These are phyloP conservation scores for Euthynnus affinis DNA, from an alignment of 2,797 vertebrate species.

Conservation along the genomic window DNA sequence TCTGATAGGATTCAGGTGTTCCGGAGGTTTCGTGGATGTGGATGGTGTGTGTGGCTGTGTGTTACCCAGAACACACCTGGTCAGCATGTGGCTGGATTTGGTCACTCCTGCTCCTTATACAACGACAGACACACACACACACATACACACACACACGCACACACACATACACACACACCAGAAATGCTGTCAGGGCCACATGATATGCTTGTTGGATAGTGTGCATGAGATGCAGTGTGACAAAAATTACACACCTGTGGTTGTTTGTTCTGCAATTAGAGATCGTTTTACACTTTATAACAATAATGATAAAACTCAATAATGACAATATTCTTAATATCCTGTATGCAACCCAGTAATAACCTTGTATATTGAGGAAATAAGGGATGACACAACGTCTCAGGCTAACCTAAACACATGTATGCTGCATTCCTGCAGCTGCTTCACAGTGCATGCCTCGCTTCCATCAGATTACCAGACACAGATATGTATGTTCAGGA, in stretches of 20 bases:
- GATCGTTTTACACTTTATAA: no score
- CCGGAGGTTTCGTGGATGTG: background rate
- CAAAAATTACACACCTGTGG: no score
- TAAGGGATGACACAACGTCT: background rate
- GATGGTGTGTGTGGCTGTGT: slow-evolving; percentile 12
- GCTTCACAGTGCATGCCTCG: no score
- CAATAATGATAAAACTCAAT: no score
- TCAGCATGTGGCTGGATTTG: slow-evolving; percentile 32
- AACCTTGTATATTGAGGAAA: background rate
- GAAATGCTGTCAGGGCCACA: background rate
- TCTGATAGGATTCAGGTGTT: slow-evolving; percentile 45
- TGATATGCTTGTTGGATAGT: no score
- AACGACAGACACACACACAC: background rate
- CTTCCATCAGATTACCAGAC: background rate
- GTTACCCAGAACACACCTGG: slow-evolving; percentile 35
- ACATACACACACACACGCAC: background rate
- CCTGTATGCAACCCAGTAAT: background rate
- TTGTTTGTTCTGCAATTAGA: no score
- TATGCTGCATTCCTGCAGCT: background rate
- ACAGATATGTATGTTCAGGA: no score
- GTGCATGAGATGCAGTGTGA: no score
- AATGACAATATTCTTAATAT: no score
- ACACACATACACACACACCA: background rate
- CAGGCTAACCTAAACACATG: background rate
- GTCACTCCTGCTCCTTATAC: slow-evolving; percentile 1